Conservation (phyloP, 35 echinoderm and acorn worm genomes). For the Heliocidaris tuberculata region DNA sequence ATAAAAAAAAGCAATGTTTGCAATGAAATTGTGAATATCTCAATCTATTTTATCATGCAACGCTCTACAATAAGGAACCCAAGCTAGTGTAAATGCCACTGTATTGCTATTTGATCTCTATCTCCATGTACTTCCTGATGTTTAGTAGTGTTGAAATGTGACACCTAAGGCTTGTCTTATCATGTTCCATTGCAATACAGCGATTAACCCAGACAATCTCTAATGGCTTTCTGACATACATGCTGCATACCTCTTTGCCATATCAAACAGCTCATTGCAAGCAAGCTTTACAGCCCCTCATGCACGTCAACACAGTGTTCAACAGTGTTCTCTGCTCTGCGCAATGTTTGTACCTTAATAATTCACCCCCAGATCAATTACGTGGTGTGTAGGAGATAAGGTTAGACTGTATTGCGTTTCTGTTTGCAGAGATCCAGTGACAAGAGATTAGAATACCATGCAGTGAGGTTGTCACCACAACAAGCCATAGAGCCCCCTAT, state of each 20-base stretch:
- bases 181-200: neutral
- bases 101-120: neutral
- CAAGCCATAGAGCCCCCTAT: neutral
- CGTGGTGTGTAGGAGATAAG: neutral
- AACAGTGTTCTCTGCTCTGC: neutral
- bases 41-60: neutral
- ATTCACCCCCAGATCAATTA: neutral
- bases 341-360: slow-evolving; percentile 18
- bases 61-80: neutral
- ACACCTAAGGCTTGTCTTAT: neutral
- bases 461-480: neutral
- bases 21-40: neutral
- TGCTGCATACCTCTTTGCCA: neutral
- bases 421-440: slow-evolving; percentile 16
- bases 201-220: neutral
- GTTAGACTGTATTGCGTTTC: neutral
- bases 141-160: neutral
- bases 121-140: neutral
- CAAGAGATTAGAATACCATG: neutral
- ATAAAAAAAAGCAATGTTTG: neutral
- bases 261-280: neutral
- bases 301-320: neutral
- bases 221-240: neutral
- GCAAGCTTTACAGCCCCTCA: neutral
- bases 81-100: neutral